Percentiles rank a stretch among this genome's conserved stretches.
phyloP scores from a whole-genome alignment of 2,113 vertebrate genomes.

The Thamnaconus septentrionalis region DNA sequence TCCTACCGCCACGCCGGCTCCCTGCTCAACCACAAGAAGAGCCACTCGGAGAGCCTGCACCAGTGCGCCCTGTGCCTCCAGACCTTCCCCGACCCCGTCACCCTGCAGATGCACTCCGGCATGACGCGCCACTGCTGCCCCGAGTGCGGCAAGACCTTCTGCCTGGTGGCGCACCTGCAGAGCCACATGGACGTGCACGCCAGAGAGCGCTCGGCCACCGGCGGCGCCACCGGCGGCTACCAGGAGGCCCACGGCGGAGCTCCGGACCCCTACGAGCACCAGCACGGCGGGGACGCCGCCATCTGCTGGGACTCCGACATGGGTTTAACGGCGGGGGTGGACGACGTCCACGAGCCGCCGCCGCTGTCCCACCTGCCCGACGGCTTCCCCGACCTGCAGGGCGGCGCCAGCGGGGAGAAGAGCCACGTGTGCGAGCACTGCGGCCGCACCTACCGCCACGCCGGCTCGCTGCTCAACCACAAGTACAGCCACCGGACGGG shows the following conservation, averaged over 20 bases:
- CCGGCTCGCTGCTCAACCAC: slow-evolving; percentile 80
- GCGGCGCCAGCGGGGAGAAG: slow-evolving; percentile 53
- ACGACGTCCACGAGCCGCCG: slow-evolving; percentile 50
- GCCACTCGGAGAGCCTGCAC: slow-evolving; percentile 79
- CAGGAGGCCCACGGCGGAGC: slow-evolving; percentile 68
- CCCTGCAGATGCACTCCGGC: slow-evolving; percentile 80
- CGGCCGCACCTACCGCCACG: slow-evolving; percentile 77
- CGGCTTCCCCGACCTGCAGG: slow-evolving; percentile 33
- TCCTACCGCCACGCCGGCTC: slow-evolving; percentile 83
- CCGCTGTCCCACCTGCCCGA: slow-evolving; percentile 52
- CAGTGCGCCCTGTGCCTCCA: slow-evolving; percentile 80
- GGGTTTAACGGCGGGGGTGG: slow-evolving; percentile 57
- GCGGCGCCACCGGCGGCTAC: slow-evolving; percentile 79
- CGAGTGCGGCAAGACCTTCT: slow-evolving; percentile 82
- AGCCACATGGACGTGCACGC: slow-evolving; percentile 78
- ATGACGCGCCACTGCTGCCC: slow-evolving; percentile 79
- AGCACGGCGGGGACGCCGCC: background rate
- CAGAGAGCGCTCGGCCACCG: slow-evolving; percentile 75
- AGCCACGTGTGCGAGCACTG: slow-evolving; percentile 79
- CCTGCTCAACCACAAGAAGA: slow-evolving; percentile 84
- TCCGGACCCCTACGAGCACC: slow-evolving; percentile 43
- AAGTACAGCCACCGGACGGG: slow-evolving; percentile 81
- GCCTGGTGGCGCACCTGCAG: slow-evolving; percentile 74
- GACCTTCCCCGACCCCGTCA: slow-evolving; percentile 77
- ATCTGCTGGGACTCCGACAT: slow-evolving; percentile 63